A percentile compares a stretch with the other conserved stretches of the same genome.
Conservation (phyloP, 1,140 invertebrate species). For the Bombus confusus region DNA sequence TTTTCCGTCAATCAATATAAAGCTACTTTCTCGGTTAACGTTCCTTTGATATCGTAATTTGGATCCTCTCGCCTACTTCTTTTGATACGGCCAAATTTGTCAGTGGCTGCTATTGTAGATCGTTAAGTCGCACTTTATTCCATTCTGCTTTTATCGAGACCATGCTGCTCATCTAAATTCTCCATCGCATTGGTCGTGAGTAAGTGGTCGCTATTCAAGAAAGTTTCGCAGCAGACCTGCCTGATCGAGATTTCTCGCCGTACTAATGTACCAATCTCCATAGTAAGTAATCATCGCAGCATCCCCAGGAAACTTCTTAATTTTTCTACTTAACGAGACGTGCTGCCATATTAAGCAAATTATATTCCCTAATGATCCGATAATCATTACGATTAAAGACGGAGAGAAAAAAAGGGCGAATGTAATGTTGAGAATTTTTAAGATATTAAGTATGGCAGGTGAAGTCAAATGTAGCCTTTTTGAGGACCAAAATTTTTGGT, state of each 20-base stretch:
- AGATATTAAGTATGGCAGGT: no score
- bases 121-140: constrained; percentile 1
- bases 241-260: constrained; percentile 62
- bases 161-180: constrained; percentile 52
- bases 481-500: no score
- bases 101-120: not conserved
- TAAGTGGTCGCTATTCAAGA: constrained; percentile 72
- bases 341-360: not conserved
- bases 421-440: no score
- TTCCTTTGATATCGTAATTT: not conserved
- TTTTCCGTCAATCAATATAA: not conserved
- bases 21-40: no score
- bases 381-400: not conserved
- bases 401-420: no score
- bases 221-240: constrained; percentile 54
- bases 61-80: not conserved
- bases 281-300: constrained; percentile 44
- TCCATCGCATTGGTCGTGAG: constrained; percentile 69
- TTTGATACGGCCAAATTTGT: not conserved
- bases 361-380: not conserved
- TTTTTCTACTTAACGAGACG: constrained; percentile 12
- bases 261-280: constrained; percentile 46
- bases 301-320: constrained; percentile 5
- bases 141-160: not conserved
- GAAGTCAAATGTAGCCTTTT: no score